Base-by-base conservation (phyloP, 2,113 vertebrate species). In the Reinhardtius hippoglossoides region DNA sequence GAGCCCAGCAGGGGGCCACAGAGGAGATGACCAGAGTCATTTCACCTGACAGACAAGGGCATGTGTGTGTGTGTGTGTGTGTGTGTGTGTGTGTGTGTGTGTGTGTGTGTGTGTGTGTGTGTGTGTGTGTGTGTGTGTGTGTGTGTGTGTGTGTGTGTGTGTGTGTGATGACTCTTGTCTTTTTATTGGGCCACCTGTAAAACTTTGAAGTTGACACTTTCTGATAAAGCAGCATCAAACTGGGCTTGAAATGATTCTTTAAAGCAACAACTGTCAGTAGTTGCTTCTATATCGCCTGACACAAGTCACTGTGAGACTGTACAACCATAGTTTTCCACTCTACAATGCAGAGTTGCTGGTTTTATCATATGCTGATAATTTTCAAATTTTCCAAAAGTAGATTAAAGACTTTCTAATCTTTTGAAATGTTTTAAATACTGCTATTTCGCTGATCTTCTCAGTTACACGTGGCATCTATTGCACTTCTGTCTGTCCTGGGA, bases 41-140 rank as follows among this genome's bases (percentile, higher is more conserved):
- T 76, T 69, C 80, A 85, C 78, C 84, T 87, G 90, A 81, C 82
- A 78, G 74, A 55, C 56, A 73, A 77, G 74, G 71, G 55, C 74
- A 73, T 1, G 48, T 2, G 1, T 18, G 7, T 50, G 31, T 21
- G 16, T 46, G 56, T 57, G 57, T 75, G 58, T 35, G 66, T 20
- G 46, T 56, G 37, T 20, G 35, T 26, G 62, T 27, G 78, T 68
- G 50, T 58, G 60, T 31, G 37, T 59, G 31, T 18, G 57, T 42
- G 40, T 16, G 13, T 27, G 37, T 59, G 27, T n/a, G 57, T 42
- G 40, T 16, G 13, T 27, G 27, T 27, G 27, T 31, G 27, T 5
- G 27, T 60, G 31, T 20, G 58, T 42, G 40, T 10, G 13, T 58
- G 60, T 31, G 37, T 59, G 31, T 18, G 57, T 42, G 40, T 16